Conservation (phyloP, 2,113 vertebrate genomes). For the Redunca redunca region DNA sequence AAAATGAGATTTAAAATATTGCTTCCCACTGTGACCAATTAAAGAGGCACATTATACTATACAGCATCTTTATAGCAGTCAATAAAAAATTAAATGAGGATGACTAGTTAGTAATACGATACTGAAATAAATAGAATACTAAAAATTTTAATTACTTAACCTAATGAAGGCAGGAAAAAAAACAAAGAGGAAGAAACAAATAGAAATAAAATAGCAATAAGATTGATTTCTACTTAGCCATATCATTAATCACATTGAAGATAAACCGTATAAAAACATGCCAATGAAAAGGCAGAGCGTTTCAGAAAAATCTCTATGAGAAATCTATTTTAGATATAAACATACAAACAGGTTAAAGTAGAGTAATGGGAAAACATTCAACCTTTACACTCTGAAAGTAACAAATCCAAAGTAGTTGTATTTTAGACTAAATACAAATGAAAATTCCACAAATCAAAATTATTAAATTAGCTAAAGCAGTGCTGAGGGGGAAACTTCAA, state of each 20-base stretch:
- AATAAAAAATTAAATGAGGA: not conserved
- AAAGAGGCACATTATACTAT: not conserved
- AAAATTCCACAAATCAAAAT: not conserved
- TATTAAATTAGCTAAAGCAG: not conserved
- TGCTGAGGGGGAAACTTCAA: not conserved
- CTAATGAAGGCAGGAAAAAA: not conserved
- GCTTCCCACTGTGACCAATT: not conserved
- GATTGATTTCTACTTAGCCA: not conserved
- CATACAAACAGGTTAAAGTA: not conserved
- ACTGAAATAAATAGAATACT: not conserved
- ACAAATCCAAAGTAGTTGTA: not conserved
- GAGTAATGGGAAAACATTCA: not conserved
- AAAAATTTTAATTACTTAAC: not conserved
- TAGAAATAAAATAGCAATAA: not conserved
- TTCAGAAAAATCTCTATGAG: not conserved
- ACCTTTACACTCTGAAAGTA: not conserved
- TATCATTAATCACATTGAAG: not conserved
- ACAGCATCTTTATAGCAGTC: not conserved
- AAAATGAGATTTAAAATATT: constrained; percentile 1
- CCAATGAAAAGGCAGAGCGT: not conserved
- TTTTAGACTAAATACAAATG: not conserved
- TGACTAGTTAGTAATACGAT: not conserved
- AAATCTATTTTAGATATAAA: not conserved
- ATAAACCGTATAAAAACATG: not conserved
- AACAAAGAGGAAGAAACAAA: not conserved